A percentile compares a stretch with the other conserved stretches of the same genome.
Conservation (phyloP, 2,888 invertebrate genomes). For the Protonemura montana region DNA sequence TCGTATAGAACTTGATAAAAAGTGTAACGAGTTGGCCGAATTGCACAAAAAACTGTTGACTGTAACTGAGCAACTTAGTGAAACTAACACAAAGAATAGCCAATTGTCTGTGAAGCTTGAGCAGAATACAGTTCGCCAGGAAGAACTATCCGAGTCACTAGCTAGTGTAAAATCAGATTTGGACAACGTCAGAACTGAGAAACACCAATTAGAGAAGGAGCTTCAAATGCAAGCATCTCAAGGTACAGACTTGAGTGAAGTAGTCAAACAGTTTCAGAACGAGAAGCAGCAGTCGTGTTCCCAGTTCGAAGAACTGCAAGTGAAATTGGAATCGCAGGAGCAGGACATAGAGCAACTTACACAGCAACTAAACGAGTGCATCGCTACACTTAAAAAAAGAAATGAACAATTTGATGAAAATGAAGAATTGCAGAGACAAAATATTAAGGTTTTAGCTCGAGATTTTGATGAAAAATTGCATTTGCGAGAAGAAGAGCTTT, state of each 20-base stretch:
- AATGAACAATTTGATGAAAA: slow-evolving; percentile 21
- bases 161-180: neutral
- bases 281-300: slow-evolving; percentile 9
- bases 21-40: neutral
- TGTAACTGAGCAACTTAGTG: neutral
- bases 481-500: slow-evolving; percentile 48
- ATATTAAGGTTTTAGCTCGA: slow-evolving; percentile 43
- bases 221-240: neutral
- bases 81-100: neutral
- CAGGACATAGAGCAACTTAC: slow-evolving; percentile 43
- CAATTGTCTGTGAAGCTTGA: neutral
- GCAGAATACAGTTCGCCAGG: neutral
- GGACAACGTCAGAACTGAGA: slow-evolving; percentile 28
- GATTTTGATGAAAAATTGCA: slow-evolving; percentile 48
- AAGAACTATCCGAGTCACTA: neutral
- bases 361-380: slow-evolving; percentile 14
- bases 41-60: neutral
- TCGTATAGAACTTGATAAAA: slow-evolving; percentile 51
- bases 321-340: neutral
- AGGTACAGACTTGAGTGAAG: neutral
- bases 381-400: neutral
- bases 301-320: slow-evolving; percentile 17
- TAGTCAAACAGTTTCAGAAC: neutral
- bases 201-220: neutral
- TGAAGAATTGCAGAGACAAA: slow-evolving; percentile 31